Conservation (phyloP, 2,888 invertebrate species). For the Aleiodes alternator region DNA sequence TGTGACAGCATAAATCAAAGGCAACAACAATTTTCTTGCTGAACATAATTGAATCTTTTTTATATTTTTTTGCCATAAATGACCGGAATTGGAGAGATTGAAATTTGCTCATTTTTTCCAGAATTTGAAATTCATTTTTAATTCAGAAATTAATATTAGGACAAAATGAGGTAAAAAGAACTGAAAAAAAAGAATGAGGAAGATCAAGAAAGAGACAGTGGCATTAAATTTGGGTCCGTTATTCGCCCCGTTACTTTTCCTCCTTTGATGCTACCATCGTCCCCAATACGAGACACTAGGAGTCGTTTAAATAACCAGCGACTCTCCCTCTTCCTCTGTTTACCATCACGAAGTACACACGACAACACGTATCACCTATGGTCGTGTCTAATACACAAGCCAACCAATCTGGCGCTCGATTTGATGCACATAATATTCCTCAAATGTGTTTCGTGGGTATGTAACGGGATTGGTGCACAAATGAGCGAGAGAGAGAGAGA, state of each 20-base stretch:
- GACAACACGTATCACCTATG: constrained; percentile 16
- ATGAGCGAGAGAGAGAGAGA: neutral
- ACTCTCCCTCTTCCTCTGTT: constrained; percentile 49
- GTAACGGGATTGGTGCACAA: constrained; percentile 8
- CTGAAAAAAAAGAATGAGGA: constrained; percentile 15
- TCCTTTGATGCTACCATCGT: constrained; percentile 60
- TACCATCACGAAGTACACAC: constrained; percentile 13
- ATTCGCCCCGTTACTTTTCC: constrained; percentile 67
- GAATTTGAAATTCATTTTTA: too few species aligned
- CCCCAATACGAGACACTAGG: constrained; percentile 43
- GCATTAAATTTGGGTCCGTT: constrained; percentile 62
- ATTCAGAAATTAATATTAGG: too few species aligned
- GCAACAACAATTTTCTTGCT: too few species aligned
- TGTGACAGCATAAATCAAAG: too few species aligned
- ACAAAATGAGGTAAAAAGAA: neutral
- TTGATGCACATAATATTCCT: constrained; percentile 19
- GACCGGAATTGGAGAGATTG: too few species aligned
- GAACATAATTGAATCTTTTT: too few species aligned
- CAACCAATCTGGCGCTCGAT: constrained; percentile 8
- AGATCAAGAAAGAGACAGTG: constrained; percentile 43
- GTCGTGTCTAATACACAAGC: constrained; percentile 11
- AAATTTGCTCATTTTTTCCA: too few species aligned
- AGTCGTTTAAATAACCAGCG: constrained; percentile 51
- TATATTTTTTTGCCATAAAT: too few species aligned
- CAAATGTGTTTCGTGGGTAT: constrained; percentile 29